Base-by-base conservation (phyloP, 2,888 invertebrate genomes). In the Apotomis capreana region DNA sequence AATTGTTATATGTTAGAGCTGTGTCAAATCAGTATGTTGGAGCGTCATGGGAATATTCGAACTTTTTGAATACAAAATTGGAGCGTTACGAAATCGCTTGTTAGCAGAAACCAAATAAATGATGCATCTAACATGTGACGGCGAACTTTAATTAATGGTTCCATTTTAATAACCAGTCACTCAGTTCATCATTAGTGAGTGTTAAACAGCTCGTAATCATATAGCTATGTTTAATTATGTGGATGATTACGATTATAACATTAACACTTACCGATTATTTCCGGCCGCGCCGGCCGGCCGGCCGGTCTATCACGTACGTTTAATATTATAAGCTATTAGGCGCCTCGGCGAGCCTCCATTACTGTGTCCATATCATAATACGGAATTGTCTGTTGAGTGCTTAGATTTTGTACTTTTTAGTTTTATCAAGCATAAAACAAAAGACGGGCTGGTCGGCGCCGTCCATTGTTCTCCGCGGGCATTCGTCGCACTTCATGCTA, bases 401-500 rank as follows among this genome's bases (percentile, higher is more conserved):
- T 89, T 89, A 89, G 89, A 89, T 89, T 90, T 89, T 90, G 83
- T 90, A 89, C 89, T 91, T 92, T 92, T 92, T 92, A 89, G 85
- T 89, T 89, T 87, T 86, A 84, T 85, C 84, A 84, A 81, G 84
- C 84, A 83, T 88, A 89, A 90, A 91, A 90, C 89, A 91, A 92
- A 92, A 90, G 90, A 86, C 86, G 87, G 84, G 84, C 79, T 82
- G 84, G 87, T 85, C 92, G 91, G 92, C 92, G 92, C 92, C 92
- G 90, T 87, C 87, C 87, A 92, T 92, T 93, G 92, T 92, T 92
- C 91, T 90, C 89, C 81, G 81, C 84, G 88, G 85, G 91, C 91
- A 92, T 92, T 92, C 93, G 93, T 91, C 91, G 91, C 93, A 92
- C 92, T 92, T 92, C 93, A 92, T 88, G 93, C 92, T 92, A 92